These are phyloP conservation scores for Thymelicus acteon DNA, from an alignment of 2,888 invertebrate genomes.

Conservation along the genomic window DNA sequence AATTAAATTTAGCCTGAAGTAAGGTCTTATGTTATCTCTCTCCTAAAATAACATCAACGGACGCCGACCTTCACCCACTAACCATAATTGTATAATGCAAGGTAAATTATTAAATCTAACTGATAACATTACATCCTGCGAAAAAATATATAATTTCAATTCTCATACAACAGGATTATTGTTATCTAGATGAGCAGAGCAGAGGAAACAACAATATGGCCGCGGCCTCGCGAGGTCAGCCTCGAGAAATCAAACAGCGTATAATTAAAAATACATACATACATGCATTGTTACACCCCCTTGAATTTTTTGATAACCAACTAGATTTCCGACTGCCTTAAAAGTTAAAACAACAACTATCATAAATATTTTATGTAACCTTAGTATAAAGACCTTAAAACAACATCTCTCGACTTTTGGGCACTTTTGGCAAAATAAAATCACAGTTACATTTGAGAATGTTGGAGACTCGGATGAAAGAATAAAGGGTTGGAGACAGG, in stretches of 20 bases:
- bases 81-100: conserved; percentile 31
- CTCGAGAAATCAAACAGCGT: conserved; percentile 30
- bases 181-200: conserved; percentile 33
- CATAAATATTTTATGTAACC: too few species aligned
- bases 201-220: conserved; percentile 35
- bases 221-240: conserved; percentile 25
- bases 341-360: too few species aligned
- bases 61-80: conserved; percentile 27
- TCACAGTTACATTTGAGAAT: too few species aligned
- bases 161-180: conserved; percentile 33
- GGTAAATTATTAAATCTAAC: conserved; percentile 36
- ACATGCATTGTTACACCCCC: neutral
- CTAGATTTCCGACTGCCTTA: too few species aligned
- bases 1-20: conserved; percentile 25
- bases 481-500: too few species aligned
- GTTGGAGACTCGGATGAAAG: too few species aligned
- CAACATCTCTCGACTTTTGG: too few species aligned
- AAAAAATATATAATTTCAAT: conserved; percentile 33
- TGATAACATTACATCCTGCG: conserved; percentile 38
- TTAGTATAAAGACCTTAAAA: too few species aligned
- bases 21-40: conserved; percentile 5
- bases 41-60: conserved; percentile 21
- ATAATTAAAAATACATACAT: neutral
- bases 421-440: too few species aligned
- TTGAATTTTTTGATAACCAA: too few species aligned